Conservation (phyloP, 2,888 invertebrate genomes). For the Altica lythri region DNA sequence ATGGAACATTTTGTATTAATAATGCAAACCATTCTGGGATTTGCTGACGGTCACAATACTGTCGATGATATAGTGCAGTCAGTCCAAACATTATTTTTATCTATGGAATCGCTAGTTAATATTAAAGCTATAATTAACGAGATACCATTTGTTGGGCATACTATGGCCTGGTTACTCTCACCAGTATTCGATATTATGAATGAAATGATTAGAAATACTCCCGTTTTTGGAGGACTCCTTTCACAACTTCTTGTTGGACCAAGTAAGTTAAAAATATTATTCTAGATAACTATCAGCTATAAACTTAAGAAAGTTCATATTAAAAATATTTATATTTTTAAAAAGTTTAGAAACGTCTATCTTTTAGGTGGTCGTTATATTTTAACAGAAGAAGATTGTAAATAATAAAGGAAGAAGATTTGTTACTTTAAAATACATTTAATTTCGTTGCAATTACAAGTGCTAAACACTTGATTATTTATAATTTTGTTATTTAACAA, state of each 20-base stretch:
- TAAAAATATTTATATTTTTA: too few species aligned
- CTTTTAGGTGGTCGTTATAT: too few species aligned
- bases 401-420: too few species aligned
- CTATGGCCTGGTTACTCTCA: not conserved
- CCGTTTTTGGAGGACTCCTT: conserved; percentile 6
- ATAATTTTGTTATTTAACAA: too few species aligned
- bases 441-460: too few species aligned
- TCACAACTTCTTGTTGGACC: conserved; percentile 10
- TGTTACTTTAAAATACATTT: too few species aligned
- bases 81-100: not conserved
- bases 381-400: too few species aligned
- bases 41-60: not conserved
- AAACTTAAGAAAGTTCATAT: too few species aligned
- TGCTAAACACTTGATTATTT: too few species aligned
- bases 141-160: conserved; percentile 8
- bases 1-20: not conserved
- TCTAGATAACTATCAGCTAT: too few species aligned
- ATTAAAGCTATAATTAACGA: conserved; percentile 4
- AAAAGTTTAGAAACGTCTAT: too few species aligned
- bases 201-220: not conserved
- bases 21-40: not conserved
- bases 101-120: conserved; percentile 10
- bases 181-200: not conserved
- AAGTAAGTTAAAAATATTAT: too few species aligned
- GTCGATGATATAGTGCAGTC: not conserved